Base-by-base conservation (phyloP, 2,113 vertebrate genomes). In the Cettia cetti region DNA sequence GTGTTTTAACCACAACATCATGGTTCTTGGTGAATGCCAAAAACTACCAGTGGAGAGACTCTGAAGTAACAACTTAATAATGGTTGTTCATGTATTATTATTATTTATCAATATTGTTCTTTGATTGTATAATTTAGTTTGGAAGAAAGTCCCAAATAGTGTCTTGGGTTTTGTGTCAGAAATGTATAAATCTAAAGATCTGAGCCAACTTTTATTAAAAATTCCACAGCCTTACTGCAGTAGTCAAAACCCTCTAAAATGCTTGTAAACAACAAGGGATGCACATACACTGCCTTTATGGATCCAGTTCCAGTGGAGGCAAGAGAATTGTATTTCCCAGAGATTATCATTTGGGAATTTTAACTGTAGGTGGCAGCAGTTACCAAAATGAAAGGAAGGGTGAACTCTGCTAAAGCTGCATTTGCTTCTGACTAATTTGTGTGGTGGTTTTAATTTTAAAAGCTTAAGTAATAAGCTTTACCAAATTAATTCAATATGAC, bases 321-420 rank as follows among this genome's bases (percentile, higher is more conserved):
- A 86, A 61, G 47, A 23, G 5, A 83, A 18, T 11, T 60, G 1
- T 6, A 11, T 76, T 82, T 69, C 30, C 22, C 60, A n/a, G 27
- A 47, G 31, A 56, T 69, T 20, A 53, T 23, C 11, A 35, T 44
- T 39, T 27, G 47, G 11, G 30, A 22, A 49, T 66, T 80, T 54
- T 60, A 47, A 33, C 95, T 83, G 50, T 59, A 91, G 95, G 59
- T 86, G 90, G 94, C 88, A 92, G 88, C 39, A 78, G 45, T 64
- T 70, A 45, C 42, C 42, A 39, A 56, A 82, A 35, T 44, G 24
- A 56, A 80, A 47, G 42, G 56, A 59, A 49, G 12, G 4, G 3
- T 30, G 11, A 78, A 12, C 19, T 26, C 13, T 82, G 72, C 37
- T 53, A 14, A 82, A 77, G 18, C 19, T 57, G 15, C 9, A 22